Base-by-base conservation (phyloP, 2,113 vertebrate genomes). In the Thymallus thymallus region DNA sequence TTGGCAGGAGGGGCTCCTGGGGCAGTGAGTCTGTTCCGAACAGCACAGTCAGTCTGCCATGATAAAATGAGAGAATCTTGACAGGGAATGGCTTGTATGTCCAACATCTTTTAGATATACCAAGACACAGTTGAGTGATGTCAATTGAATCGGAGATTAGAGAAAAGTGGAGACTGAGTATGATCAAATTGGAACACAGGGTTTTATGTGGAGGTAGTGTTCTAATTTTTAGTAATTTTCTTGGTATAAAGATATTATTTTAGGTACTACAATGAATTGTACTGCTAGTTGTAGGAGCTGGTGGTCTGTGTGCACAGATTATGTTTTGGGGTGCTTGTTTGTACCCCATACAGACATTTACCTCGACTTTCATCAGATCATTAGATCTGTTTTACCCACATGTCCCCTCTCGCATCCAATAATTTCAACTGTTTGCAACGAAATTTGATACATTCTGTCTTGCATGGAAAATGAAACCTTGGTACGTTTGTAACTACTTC, bases 261-360 rank as follows among this genome's bases (percentile, higher is more conserved):
- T 88, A 82, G 92, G 91, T 93, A 93, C 91, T 89, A 82, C 86
- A 86, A 77, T 83, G 86, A 82, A 83, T 83, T 88, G 82, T 72
- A 84, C 78, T 82, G 76, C 32, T 90, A 82, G 82, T 84, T 86
- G 72, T 79, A 73, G 68, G 78, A 73, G 81, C 73, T 76, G 77
- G 64, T 80, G 86, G 80, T 80, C 71, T 2, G 13, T 63, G 79
- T 87, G 87, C 85, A 80, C 82, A 85, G 79, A 76, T 35, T 41
- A 45, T 13, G 4, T 73, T 60, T 60, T 67, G 66, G 81, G 77
- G 74, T 60, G 66, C 76, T 29, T 41, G 35, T 41, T 41, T 41
- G 9, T 2, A 41, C 35, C 35, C 35, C 35, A 41, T 12, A 41
- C 35, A 41, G 35, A 41, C 35, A 68, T 63, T 74, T 83, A 77